phyloP scores from a whole-genome alignment of 1,140 invertebrate genomes.

The Danaus melanippus region DNA sequence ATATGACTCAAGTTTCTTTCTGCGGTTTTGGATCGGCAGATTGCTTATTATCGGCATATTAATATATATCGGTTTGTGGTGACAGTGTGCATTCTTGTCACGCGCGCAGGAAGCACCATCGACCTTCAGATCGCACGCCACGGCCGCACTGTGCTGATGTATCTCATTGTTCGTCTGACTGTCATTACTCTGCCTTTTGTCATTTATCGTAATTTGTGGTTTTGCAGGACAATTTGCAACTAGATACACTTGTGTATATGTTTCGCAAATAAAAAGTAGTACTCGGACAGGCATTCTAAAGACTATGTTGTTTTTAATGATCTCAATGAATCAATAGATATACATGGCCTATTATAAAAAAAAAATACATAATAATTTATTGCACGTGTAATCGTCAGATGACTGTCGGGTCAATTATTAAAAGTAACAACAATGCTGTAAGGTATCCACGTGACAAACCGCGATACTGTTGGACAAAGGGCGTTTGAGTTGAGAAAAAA shows the following conservation, averaged over 20 bases:
- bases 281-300: neutral
- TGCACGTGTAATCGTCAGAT: constrained; percentile 15
- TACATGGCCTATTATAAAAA: constrained; percentile 2
- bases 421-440: constrained; percentile 5
- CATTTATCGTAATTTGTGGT: constrained; percentile 13
- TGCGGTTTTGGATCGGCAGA: constrained; percentile 16
- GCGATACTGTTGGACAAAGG: constrained; percentile 44
- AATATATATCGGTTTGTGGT: constrained; percentile 23
- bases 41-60: constrained; percentile 24
- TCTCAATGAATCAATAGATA: too few species aligned
- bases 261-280: constrained; percentile 2
- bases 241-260: neutral
- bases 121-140: constrained; percentile 58
- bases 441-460: constrained; percentile 44
- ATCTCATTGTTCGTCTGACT: constrained; percentile 43
- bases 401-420: constrained; percentile 7
- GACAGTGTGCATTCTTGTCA: constrained; percentile 51
- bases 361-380: constrained; percentile 4
- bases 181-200: constrained; percentile 14
- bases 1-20: constrained; percentile 11
- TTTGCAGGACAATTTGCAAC: constrained; percentile 1
- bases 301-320: neutral
- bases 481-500: constrained; percentile 14
- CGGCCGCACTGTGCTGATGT: constrained; percentile 43
- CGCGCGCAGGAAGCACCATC: constrained; percentile 62